Base-by-base conservation (phyloP, 2,113 vertebrate genomes). In the Elgaria multicarinata region DNA sequence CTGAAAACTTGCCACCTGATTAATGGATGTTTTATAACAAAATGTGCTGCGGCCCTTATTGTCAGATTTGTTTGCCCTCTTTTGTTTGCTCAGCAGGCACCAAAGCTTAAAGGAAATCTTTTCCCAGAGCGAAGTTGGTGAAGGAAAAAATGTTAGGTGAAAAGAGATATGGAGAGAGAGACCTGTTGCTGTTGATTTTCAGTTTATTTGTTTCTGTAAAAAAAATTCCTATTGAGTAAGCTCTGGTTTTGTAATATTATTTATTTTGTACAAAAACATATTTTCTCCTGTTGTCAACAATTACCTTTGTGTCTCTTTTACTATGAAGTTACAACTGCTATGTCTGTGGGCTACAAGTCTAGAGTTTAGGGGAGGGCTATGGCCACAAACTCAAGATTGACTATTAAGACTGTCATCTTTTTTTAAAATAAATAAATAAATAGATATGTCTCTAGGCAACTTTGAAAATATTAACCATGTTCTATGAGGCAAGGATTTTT, bases 11-110 rank as follows among this genome's bases (percentile, higher is more conserved):
- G 28, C 77, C 46, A 0, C 78, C 80, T 77, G 78, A 46, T 91
- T 58, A 58, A 31, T 85, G 76, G n/a, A 75, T 91, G 76, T 67
- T 89, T 46, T 72, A n/a, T 67, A 91, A 80, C n/a, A 80, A 67
- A 87, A 79, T 24, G 1, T 88, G n/a, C 69, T 86, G 64, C 80
- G 76, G 7, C 81, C 75, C 39, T 14, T 67, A 75, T 90, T 72
- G 44, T 75, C 64, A 50, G 62, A 71, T 85, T 42, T 64, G 83
- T 82, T 83, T 55, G 22, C 69, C 74, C 80, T 24, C 44, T 33
- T 75, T 53, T 53, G 28, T 44, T 90, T 93, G 69, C 71, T 66
- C 46, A 88, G 64, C 0, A 0, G 28, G 76, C 76, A 62, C 18
- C 10, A 1, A 1, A 87, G 36, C 64, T 46, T 85, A 88, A 69